Evolutionary conservation across 1,140 invertebrate species (phyloP), one percentile per base, ranked within the genome.

Genomic region (Drosophila fuyamai): DNA sequence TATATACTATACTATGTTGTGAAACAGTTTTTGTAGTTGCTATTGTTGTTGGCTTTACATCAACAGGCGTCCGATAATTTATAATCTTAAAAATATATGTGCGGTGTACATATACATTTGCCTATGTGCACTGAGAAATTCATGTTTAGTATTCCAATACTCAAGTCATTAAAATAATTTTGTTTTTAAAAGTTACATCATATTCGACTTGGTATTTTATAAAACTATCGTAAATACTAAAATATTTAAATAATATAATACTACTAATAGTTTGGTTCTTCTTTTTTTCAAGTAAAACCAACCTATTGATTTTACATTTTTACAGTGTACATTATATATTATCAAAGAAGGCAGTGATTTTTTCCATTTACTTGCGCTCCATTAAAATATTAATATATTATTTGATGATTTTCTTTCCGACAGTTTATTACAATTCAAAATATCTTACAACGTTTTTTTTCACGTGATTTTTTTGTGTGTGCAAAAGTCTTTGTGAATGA

Each of bases 51-150:
- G 56, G 35, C 58, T 27, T 62, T 71, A 44, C 71, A 84, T 48
- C 63, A 79, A 65, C 62, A 82, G 74, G 55, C 79, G 48, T 9
- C 76, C 70, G 81, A 83, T 84, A 83, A 83, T 79, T 79, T 60
- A 84, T 84, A 84, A 83, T 83, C 81, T 79, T 60, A 16, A 55
- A 60, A 61, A 66, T 80, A 66, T 61, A 50, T 56, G 16, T 40
- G 38, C 27, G 12, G 53, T 32, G 27, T 41, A 13, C 12, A 57
- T 32, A n/a, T 32, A n/a, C 14, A 18, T 36, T 35, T 29, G 29
- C 32, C 47, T 14, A 18, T 18, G 12, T 7, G 4, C 13, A 18
- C 13, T 27, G 36, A 18, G 6, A 13, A 40, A 27, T 5, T 10
- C 1, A 36, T 23, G 2, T 23, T 3, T 23, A 23, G 23, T 23